Evolutionary conservation across 1,140 invertebrate species (phyloP).

Genomic region (Euura lappo): DNA sequence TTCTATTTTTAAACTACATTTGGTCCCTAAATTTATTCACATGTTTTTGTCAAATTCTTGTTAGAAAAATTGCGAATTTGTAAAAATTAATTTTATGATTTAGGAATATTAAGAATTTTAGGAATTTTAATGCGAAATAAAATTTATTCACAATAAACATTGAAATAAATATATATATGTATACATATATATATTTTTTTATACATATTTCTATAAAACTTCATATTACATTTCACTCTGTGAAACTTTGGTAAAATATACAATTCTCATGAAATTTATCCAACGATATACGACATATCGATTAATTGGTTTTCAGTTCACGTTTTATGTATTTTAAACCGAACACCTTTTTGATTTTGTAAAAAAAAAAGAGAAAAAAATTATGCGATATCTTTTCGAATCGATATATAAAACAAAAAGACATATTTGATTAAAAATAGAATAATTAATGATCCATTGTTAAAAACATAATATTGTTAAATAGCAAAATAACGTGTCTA

Average conservation of each 20-base stretch:
- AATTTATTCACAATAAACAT: conserved; percentile 36
- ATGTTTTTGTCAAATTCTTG: too few relatives aligned
- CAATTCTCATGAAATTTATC: conserved; percentile 27
- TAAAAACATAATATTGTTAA: conserved; percentile 29
- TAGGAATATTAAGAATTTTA: too few relatives aligned
- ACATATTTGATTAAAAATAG: not conserved
- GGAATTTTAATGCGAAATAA: conserved; percentile 24
- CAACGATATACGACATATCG: conserved; percentile 13
- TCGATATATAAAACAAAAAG: too few relatives aligned
- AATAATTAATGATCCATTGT: not conserved
- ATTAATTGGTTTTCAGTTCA: not conserved
- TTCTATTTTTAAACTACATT: too few relatives aligned
- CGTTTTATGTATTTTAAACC: too few relatives aligned
- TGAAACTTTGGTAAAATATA: conserved; percentile 47
- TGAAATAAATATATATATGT: conserved; percentile 8
- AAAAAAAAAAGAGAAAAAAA: not conserved
- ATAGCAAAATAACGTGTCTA: conserved; percentile 20
- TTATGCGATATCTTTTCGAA: too few relatives aligned
- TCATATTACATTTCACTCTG: conserved; percentile 32
- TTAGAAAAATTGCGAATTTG: too few relatives aligned
- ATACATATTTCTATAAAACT: conserved; percentile 32
- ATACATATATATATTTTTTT: too few relatives aligned
- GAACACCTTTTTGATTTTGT: not conserved
- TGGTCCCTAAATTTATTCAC: too few relatives aligned
- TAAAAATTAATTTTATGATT: too few relatives aligned